Percentiles rank a stretch among this genome's conserved stretches.
phyloP scores from a whole-genome alignment of 2,888 invertebrate genomes.

The Bibio marci region DNA sequence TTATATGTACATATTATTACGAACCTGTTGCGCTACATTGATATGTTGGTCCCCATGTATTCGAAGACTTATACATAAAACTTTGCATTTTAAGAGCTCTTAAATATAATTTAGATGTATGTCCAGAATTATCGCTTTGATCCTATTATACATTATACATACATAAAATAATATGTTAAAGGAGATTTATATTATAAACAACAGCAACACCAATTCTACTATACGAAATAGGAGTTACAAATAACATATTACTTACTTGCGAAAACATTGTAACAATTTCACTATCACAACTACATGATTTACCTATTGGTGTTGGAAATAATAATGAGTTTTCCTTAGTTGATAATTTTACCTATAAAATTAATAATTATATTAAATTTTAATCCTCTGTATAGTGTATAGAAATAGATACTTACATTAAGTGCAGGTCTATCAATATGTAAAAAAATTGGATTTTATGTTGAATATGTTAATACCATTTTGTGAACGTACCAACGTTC shows the following conservation, averaged over 20 bases:
- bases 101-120: conserved; percentile 44
- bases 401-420: conserved; percentile 21
- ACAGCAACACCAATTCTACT: no score
- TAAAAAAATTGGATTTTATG: conserved; percentile 38
- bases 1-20: neutral
- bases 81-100: conserved; percentile 65
- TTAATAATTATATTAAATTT: conserved; percentile 5
- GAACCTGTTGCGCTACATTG: conserved; percentile 29
- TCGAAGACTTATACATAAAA: conserved; percentile 70
- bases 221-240: no score
- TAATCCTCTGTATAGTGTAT: no score
- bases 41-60: conserved; percentile 33
- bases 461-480: conserved; percentile 59
- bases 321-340: conserved; percentile 44
- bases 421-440: conserved; percentile 39
- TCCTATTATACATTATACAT: no score
- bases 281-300: conserved; percentile 59
- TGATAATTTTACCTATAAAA: conserved; percentile 27
- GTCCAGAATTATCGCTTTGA: conserved; percentile 29
- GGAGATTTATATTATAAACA: no score
- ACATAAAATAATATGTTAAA: no score
- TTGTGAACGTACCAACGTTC: conserved; percentile 77
- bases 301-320: conserved; percentile 75
- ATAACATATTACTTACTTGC: no score
- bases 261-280: conserved; percentile 48